phyloP scores from a whole-genome alignment of 2,888 invertebrate genomes.

The Clitarchus hookeri region DNA sequence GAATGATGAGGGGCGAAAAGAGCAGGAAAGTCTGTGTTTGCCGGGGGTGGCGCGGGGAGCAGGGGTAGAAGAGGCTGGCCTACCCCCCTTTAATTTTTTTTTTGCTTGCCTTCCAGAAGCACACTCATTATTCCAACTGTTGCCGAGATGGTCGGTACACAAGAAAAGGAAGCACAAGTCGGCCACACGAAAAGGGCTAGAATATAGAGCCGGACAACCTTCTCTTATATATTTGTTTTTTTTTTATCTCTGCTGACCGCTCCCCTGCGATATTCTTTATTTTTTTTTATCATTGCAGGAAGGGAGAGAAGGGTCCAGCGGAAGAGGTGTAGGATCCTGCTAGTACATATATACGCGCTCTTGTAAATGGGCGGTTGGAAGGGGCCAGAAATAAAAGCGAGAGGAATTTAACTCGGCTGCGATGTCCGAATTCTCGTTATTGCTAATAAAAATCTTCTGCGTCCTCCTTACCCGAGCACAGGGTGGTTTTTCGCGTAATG shows the following conservation, averaged over 20 bases:
- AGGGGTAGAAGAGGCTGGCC: not conserved
- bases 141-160: not conserved
- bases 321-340: not conserved
- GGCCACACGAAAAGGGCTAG: not conserved
- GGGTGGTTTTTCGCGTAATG: slow-evolving; percentile 17
- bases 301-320: not conserved
- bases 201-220: not conserved
- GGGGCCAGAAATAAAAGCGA: not conserved
- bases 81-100: not conserved
- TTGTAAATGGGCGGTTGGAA: not conserved
- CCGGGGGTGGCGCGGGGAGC: not conserved
- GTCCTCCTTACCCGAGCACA: not conserved
- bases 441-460: slow-evolving; percentile 39
- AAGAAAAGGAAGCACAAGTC: not conserved
- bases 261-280: slow-evolving; percentile 3
- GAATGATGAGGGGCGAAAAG: not conserved
- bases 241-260: not conserved
- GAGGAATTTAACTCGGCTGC: slow-evolving; percentile 18
- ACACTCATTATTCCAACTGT: slow-evolving; percentile 22
- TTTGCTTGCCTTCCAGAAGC: not conserved
- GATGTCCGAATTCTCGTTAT: slow-evolving; percentile 37
- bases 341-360: not conserved
- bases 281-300: slow-evolving; percentile 16
- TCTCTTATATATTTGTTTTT: not conserved
- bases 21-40: not conserved